Conservation (phyloP, 2,113 vertebrate species). For the Daboia siamensis region DNA sequence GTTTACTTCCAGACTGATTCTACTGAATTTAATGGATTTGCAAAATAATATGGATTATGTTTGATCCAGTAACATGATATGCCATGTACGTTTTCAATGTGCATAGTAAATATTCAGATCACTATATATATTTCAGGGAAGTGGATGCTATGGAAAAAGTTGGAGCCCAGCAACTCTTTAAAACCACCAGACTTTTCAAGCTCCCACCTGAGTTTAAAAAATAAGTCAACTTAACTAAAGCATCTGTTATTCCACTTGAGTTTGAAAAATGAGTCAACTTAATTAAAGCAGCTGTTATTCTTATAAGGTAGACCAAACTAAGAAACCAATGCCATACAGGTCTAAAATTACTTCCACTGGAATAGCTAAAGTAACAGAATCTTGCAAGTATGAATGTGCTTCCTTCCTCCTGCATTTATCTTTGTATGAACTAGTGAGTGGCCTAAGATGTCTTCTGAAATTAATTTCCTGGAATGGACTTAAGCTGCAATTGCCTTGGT, state of each 20-base stretch:
- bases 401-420: background rate
- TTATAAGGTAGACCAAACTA: background rate
- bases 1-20: background rate
- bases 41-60: background rate
- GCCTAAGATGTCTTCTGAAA: background rate
- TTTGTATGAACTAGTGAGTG: background rate
- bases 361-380: background rate
- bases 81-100: background rate
- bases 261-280: background rate
- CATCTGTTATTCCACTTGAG: background rate
- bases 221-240: background rate
- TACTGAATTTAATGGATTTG: background rate
- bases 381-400: background rate
- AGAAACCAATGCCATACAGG: background rate
- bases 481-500: background rate
- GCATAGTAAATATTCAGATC: background rate
- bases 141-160: background rate
- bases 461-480: background rate
- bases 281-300: background rate
- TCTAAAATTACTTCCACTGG: background rate
- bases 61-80: background rate
- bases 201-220: background rate
- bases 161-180: background rate
- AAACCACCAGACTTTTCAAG: background rate
- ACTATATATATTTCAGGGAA: background rate